Evolutionary conservation across 1,140 invertebrate genomes (phyloP).

Genomic region (Andricus grossulariae): DNA sequence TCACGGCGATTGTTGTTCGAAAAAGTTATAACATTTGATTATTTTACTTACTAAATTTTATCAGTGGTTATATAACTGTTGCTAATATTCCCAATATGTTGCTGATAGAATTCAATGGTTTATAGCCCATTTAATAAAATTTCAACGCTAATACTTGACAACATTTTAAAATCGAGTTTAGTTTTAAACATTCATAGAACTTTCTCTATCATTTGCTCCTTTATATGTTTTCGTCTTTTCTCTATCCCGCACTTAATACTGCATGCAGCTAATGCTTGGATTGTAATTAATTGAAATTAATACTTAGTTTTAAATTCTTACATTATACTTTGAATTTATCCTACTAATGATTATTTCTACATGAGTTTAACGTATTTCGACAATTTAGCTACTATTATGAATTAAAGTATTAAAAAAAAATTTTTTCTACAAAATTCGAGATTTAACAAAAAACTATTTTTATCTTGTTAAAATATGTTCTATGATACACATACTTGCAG

Average conservation of each 20-base stretch:
- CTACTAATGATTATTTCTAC: constrained; percentile 47
- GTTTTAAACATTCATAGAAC: constrained; percentile 69
- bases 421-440: background rate
- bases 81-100: no score
- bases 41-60: no score
- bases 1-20: no score
- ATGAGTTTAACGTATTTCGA: constrained; percentile 67
- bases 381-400: constrained; percentile 32
- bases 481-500: constrained; percentile 71
- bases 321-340: constrained; percentile 44
- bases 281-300: constrained; percentile 34
- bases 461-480: constrained; percentile 67
- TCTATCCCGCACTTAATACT: constrained; percentile 53
- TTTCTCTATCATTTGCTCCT: constrained; percentile 75
- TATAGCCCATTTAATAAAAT: constrained; percentile 21
- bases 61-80: no score
- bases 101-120: no score
- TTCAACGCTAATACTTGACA: constrained; percentile 68
- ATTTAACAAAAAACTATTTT: background rate
- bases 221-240: constrained; percentile 69
- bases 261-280: constrained; percentile 51
- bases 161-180: constrained; percentile 69
- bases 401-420: background rate
- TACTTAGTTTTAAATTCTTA: constrained; percentile 39
- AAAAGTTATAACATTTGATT: no score